Conservation (phyloP, 2,797 vertebrate genomes). For the Artibeus lituratus region DNA sequence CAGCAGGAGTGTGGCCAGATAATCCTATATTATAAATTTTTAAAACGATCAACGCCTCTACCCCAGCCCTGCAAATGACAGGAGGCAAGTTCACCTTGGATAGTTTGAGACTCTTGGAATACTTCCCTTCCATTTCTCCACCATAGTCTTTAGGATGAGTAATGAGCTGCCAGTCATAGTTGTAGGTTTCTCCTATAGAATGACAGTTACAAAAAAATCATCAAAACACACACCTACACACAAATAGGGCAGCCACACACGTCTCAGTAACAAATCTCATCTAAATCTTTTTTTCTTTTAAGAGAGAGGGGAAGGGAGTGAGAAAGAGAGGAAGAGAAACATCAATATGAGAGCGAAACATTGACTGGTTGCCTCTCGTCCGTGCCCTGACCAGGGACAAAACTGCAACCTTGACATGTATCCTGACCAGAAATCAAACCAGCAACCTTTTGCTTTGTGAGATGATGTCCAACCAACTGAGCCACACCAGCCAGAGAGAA, state of each 20-base stretch:
- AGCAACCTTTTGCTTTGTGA: background rate
- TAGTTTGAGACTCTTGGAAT: constrained; percentile 90
- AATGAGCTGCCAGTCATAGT: constrained; percentile 93
- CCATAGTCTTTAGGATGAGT: constrained; percentile 96
- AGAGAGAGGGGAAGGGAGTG: background rate
- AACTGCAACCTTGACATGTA: background rate
- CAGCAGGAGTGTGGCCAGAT: constrained; percentile 28
- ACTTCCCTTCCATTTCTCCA: constrained; percentile 95
- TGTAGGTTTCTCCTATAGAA: constrained; percentile 88
- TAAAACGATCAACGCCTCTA: background rate
- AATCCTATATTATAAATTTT: constrained; percentile 20
- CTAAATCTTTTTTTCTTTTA: constrained; percentile 14
- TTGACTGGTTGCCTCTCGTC: background rate
- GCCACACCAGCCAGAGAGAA: constrained; percentile 49
- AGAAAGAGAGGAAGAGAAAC: background rate
- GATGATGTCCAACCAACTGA: background rate
- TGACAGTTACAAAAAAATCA: constrained; percentile 69
- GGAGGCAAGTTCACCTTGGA: constrained; percentile 88
- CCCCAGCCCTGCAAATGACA: background rate
- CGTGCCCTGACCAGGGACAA: background rate
- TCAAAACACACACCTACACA: constrained; percentile 72
- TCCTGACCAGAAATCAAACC: background rate
- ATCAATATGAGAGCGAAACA: background rate
- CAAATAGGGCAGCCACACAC: constrained; percentile 44
- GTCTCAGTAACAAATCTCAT: constrained; percentile 52